Evolutionary conservation across 2,113 vertebrate genomes (phyloP), one percentile per base, ranked within the genome.

Genomic region (Leptobrachium ailaonicum): DNA sequence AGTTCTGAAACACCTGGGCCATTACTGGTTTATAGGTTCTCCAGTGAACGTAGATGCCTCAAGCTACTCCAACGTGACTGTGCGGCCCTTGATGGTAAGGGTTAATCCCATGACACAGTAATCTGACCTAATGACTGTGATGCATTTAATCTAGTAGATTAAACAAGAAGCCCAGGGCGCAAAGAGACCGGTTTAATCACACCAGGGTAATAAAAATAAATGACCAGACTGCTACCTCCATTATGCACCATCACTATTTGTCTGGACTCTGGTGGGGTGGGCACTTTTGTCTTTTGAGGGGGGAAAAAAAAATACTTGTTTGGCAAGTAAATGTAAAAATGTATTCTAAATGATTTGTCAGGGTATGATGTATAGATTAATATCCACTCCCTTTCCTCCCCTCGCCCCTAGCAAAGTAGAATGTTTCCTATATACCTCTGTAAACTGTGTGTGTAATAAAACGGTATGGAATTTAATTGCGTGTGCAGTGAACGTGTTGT

Each of bases 391-490:
- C 44, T 5, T 69, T 32, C 20, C 2, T 71, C 50, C 10, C 68
- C 11, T 14, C 6, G 2, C 14, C n/a, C 2, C 7, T 71, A 71
- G 12, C 2, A 50, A 32, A 71, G 32, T 60, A 60, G 45, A 47
- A 54, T 50, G 20, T 72, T 72, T 43, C 45, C 6, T 32, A 72
- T 72, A 72, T 54, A 45, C 70, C 47, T 72, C 70, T 72, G 70
- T 72, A 72, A 54, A 54, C 20, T 54, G 70, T 72, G 70, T 54
- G 70, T 72, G 47, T 32, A 72, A 72, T 72, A 54, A 72, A 60
- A 60, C 11, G 3, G 56, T 60, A 60, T 12, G 56, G 13, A 8
- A 60, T 60, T 50, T 12, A 60, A 54, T 54, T 50, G 4, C 8
- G 47, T 50, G 47, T 50, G 47, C 47, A 5, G 4, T 50, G 4